Evolutionary conservation across 92 coral and sea anemone genomes (phyloP).

Genomic region (Muricea muricata): DNA sequence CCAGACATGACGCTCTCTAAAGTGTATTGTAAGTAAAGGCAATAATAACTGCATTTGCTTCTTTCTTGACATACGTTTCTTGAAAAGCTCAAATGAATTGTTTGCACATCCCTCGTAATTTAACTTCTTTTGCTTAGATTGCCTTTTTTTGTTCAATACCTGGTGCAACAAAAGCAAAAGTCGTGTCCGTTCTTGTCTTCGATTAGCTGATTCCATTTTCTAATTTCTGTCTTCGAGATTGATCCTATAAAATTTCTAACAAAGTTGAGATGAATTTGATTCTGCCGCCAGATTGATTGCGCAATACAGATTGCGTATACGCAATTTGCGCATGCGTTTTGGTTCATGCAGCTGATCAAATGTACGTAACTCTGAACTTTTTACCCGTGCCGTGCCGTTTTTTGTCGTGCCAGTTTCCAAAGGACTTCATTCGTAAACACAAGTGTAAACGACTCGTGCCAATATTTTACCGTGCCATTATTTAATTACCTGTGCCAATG

Average conservation of each 20-base stretch:
- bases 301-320: too few species aligned
- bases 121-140: not conserved
- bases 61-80: not conserved
- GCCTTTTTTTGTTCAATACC: not conserved
- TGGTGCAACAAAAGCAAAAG: too few species aligned
- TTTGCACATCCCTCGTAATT: not conserved
- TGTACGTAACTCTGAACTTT: not conserved
- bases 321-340: not conserved
- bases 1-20: not conserved
- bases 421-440: not conserved
- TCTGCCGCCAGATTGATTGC: too few species aligned
- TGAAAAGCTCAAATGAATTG: not conserved
- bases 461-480: not conserved
- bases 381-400: not conserved
- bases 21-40: not conserved
- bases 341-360: not conserved
- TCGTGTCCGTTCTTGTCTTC: too few species aligned
- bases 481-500: too few species aligned
- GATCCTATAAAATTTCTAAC: too few species aligned
- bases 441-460: not conserved
- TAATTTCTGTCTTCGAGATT: too few species aligned
- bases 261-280: too few species aligned
- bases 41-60: not conserved
- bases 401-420: not conserved
- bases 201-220: too few species aligned